These are phyloP conservation scores for Drosophila insularis DNA, from an alignment of 1,140 invertebrate genomes.

Conservation along the genomic window DNA sequence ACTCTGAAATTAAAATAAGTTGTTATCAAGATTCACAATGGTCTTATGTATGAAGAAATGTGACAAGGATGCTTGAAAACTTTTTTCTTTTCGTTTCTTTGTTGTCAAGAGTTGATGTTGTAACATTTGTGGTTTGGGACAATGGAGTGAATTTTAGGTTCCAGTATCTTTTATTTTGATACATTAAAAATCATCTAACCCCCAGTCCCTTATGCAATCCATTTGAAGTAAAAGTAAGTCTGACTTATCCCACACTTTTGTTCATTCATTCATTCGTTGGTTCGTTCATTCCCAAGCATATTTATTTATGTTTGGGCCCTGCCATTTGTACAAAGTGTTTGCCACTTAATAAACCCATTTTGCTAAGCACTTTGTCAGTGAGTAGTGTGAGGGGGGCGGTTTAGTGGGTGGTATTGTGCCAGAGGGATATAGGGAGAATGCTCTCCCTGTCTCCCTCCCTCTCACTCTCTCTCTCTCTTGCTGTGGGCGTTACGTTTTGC, in stretches of 20 bases:
- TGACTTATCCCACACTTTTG: background rate
- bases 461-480: too few relatives aligned
- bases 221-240: slow-evolving; percentile 2
- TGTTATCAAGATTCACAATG: too few relatives aligned
- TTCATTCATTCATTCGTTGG: background rate
- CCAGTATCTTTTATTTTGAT: slow-evolving; percentile 3
- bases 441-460: background rate
- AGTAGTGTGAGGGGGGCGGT: background rate
- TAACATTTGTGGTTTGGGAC: too few relatives aligned
- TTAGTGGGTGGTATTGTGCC: background rate
- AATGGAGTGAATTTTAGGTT: background rate
- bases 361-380: slow-evolving; percentile 68
- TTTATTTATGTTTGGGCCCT: slow-evolving; percentile 63
- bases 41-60: too few relatives aligned
- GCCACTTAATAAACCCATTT: slow-evolving; percentile 79
- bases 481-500: slow-evolving; percentile 27
- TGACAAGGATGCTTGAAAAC: too few relatives aligned
- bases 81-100: too few relatives aligned
- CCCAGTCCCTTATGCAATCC: too few relatives aligned
- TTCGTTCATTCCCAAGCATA: slow-evolving; percentile 38
- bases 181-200: slow-evolving; percentile 6
- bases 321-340: slow-evolving; percentile 74
- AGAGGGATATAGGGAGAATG: background rate
- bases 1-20: too few relatives aligned
- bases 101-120: too few relatives aligned